Evolutionary conservation across 2,113 vertebrate genomes (phyloP), one percentile per base, ranked within the genome.

Genomic region (Chaenocephalus aceratus): DNA sequence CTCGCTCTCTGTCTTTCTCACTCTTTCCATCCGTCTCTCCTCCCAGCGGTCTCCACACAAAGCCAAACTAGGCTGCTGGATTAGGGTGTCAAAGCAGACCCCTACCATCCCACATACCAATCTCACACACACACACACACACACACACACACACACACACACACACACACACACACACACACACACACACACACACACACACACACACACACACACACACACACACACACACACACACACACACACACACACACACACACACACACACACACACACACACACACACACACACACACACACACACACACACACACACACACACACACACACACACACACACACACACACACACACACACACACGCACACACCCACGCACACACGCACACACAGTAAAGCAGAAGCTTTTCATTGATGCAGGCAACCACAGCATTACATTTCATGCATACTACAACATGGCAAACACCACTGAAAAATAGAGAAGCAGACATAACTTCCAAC

Each of bases 41-140:
- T 91, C 76, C 76, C 79, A 79, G 72, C 80, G 84, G 80, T 88
- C 86, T 86, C 63, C 67, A 80, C 73, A 92, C 90, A 94, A 92
- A 93, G 89, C 84, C 83, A 58, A 71, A 70, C 83, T 73, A 80
- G 85, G 77, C 88, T 91, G 57, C 63, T 73, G 88, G 93, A 94
- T 94, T 91, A 94, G 84, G 87, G 86, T 90, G 90, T 93, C 90
- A 91, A 92, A 89, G 90, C 88, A 88, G 83, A 83, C 78, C 86
- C 84, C 90, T 80, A 81, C 84, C 84, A 69, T 77, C 75, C 70
- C 62, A 88, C 91, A 85, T 85, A 87, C 87, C 87, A 74, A 48
- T 72, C 69, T 54, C 12, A 1, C 46, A 5, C 23, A 18, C 66
- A 6, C 51, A 14, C 11, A 10, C 66, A 62, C 69, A 59, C 75